These are phyloP conservation scores for Aviceda subcristata DNA, from an alignment of 2,113 vertebrate species.

Conservation along the genomic window DNA sequence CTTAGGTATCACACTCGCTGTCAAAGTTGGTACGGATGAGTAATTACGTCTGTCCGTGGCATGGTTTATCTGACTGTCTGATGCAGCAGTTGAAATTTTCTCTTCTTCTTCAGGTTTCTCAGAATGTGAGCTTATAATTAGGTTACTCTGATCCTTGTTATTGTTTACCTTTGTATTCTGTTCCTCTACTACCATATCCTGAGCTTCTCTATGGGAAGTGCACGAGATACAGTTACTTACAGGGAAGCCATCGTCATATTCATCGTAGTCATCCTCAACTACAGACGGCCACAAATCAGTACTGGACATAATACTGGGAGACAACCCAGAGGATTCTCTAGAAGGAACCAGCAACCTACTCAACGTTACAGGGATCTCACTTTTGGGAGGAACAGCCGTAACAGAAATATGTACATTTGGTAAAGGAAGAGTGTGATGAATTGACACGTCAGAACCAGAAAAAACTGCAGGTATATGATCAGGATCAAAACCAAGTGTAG, in stretches of 20 bases:
- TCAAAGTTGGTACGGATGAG: not conserved
- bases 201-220: conserved; percentile 74
- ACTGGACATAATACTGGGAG: conserved; percentile 58
- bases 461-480: conserved; percentile 53
- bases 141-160: conserved; percentile 64
- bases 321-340: conserved; percentile 62
- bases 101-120: conserved; percentile 69
- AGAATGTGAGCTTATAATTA: conserved; percentile 70
- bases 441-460: conserved; percentile 40
- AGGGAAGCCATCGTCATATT: conserved; percentile 70
- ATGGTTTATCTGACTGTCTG: conserved; percentile 41
- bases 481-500: conserved; percentile 37
- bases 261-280: conserved; percentile 70
- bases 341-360: conserved; percentile 62
- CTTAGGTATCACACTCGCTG: conserved; percentile 2
- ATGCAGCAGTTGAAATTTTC: conserved; percentile 21
- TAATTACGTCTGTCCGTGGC: conserved; percentile 18
- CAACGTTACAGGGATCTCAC: conserved; percentile 59
- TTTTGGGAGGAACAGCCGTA: conserved; percentile 66
- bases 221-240: conserved; percentile 82
- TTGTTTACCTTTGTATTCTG: conserved; percentile 73
- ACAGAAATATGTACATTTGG: conserved; percentile 72
- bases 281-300: conserved; percentile 58
- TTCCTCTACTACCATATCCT: conserved; percentile 77
- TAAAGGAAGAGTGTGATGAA: conserved; percentile 58